Evolutionary conservation across 2,888 invertebrate genomes (phyloP).

Genomic region (Campoplex capitator): DNA sequence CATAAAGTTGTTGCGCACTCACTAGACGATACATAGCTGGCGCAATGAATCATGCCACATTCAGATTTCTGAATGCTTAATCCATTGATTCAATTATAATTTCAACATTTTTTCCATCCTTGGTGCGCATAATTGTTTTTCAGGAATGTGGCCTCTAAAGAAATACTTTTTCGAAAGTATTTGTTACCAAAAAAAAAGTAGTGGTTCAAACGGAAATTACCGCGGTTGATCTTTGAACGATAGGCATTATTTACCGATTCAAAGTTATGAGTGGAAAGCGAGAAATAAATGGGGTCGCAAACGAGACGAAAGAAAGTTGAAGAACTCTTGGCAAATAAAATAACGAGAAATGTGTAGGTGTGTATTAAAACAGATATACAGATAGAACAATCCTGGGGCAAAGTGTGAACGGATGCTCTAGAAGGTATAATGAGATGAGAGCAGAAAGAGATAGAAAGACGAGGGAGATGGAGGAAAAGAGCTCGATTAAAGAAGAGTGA

Average conservation of each 20-base stretch:
- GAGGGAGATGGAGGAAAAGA: slow-evolving; percentile 2
- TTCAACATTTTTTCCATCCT: neutral
- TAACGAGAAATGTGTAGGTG: slow-evolving; percentile 11
- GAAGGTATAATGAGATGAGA: slow-evolving; percentile 57
- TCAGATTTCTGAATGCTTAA: neutral
- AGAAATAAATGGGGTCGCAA: slow-evolving; percentile 1
- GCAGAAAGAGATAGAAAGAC: slow-evolving; percentile 13
- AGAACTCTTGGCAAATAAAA: slow-evolving; percentile 29
- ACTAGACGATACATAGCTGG: too few species aligned
- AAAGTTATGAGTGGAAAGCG: slow-evolving; percentile 31
- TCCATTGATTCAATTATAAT: neutral
- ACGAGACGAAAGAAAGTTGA: slow-evolving; percentile 43
- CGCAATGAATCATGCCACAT: neutral
- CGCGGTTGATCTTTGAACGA: neutral
- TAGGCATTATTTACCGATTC: slow-evolving; percentile 52
- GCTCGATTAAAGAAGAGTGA: slow-evolving; percentile 6
- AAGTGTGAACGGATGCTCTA: slow-evolving; percentile 53
- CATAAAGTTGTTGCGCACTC: too few species aligned
- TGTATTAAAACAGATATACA: slow-evolving; percentile 26
- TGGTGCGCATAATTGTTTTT: neutral
- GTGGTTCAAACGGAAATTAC: neutral
- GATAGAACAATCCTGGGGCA: neutral
- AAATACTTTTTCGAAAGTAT: neutral
- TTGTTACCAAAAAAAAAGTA: neutral
- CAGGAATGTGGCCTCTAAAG: neutral